phyloP scores from a whole-genome alignment of 2,888 invertebrate genomes.

The Cephus pygmeus region DNA sequence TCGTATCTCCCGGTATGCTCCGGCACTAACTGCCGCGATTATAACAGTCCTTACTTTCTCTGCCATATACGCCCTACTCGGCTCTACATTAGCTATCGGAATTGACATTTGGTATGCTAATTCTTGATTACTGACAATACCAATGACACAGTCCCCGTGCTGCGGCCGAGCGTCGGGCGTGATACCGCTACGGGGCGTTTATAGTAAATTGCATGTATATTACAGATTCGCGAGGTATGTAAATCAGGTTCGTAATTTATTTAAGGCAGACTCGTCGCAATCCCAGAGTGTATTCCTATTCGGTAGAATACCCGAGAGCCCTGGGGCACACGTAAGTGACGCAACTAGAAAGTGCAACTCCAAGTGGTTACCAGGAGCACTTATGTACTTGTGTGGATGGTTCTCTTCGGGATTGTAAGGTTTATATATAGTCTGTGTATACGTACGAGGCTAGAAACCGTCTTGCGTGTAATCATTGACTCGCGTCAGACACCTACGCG shows the following conservation, averaged over 20 bases:
- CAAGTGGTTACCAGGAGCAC: neutral
- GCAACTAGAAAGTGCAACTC: slow-evolving; percentile 8
- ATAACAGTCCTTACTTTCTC: slow-evolving; percentile 38
- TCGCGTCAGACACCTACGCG: slow-evolving; percentile 7
- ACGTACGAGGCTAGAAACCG: neutral
- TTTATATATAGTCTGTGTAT: neutral
- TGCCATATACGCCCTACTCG: neutral
- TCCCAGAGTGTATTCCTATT: neutral
- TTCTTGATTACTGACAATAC: slow-evolving; percentile 33
- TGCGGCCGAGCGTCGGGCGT: neutral
- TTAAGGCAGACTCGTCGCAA: neutral
- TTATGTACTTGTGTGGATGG: neutral
- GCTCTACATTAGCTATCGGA: slow-evolving; percentile 19
- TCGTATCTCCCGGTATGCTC: slow-evolving; percentile 24
- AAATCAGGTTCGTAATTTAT: neutral
- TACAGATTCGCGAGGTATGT: neutral
- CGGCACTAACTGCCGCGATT: slow-evolving; percentile 20
- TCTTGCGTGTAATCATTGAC: slow-evolving; percentile 5
- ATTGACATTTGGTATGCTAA: slow-evolving; percentile 50
- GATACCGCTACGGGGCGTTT: neutral
- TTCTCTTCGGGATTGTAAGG: neutral
- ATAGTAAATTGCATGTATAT: neutral
- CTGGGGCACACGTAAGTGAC: neutral
- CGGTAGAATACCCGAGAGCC: neutral
- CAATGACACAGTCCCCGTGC: neutral